phyloP scores from a whole-genome alignment of 2,113 vertebrate genomes.

The Plotosus lineatus region DNA sequence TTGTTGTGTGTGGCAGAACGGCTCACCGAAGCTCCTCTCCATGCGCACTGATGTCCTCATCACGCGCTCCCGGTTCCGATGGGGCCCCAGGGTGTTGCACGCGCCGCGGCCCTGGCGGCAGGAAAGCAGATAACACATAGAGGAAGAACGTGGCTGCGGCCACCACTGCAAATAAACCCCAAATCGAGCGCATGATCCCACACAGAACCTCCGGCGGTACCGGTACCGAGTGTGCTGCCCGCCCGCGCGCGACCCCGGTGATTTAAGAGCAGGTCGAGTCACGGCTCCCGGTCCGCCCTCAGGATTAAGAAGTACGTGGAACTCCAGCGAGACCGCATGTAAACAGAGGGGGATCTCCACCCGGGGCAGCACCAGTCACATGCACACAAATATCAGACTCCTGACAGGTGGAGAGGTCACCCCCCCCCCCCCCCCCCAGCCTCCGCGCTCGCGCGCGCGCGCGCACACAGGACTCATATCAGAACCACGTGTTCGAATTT shows the following conservation, averaged over 20 bases:
- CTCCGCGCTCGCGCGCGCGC: too few species aligned
- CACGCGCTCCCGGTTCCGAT: background rate
- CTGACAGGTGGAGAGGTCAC: slow-evolving; percentile 23
- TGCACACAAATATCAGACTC: slow-evolving; percentile 32
- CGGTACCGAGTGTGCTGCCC: background rate
- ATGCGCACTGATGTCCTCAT: background rate
- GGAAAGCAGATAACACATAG: slow-evolving; percentile 71
- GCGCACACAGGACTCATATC: too few species aligned
- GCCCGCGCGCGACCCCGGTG: background rate
- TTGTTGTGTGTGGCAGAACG: background rate
- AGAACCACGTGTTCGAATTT: too few species aligned
- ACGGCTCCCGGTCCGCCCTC: slow-evolving; percentile 29
- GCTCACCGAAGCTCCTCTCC: slow-evolving; percentile 45
- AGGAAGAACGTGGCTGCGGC: slow-evolving; percentile 70
- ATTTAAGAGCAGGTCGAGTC: slow-evolving; percentile 29
- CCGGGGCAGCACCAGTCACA: slow-evolving; percentile 46
- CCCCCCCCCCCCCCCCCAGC: too few species aligned
- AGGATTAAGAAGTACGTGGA: slow-evolving; percentile 39
- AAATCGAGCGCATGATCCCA: slow-evolving; percentile 68
- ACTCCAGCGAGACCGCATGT: slow-evolving; percentile 9
- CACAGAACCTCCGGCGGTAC: background rate
- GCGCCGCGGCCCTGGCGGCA: slow-evolving; percentile 61
- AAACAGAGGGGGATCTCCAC: slow-evolving; percentile 27
- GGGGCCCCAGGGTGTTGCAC: background rate
- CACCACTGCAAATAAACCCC: slow-evolving; percentile 65